Percentiles rank a stretch among this genome's conserved stretches.
These are phyloP conservation scores for Nomada fucata DNA, from an alignment of 2,888 invertebrate species.

Conservation along the genomic window DNA sequence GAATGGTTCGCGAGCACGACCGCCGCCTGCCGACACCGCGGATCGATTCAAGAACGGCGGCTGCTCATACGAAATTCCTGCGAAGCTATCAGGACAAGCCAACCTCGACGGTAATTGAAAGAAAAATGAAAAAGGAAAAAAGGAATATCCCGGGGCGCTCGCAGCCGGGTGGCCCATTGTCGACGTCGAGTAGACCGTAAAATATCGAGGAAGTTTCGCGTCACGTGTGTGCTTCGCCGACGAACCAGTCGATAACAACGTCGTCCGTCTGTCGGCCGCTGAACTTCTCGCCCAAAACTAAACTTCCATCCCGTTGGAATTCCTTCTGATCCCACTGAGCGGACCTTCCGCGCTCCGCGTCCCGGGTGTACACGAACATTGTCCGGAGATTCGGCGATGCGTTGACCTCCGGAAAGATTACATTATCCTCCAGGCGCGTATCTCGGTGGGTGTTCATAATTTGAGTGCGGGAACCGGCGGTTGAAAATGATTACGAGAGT, in stretches of 20 bases:
- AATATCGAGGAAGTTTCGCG: constrained; percentile 64
- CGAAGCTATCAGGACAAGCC: constrained; percentile 1
- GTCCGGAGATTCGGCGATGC: background rate
- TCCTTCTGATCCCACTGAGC: background rate
- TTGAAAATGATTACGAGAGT: too few relatives aligned
- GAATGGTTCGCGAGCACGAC: constrained; percentile 19
- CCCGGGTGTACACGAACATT: constrained; percentile 1
- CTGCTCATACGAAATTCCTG: constrained; percentile 45
- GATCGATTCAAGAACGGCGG: constrained; percentile 32
- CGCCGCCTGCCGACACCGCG: background rate
- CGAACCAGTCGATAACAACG: constrained; percentile 54
- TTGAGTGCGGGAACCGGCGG: too few relatives aligned
- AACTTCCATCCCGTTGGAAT: constrained; percentile 52
- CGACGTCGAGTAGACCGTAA: constrained; percentile 46
- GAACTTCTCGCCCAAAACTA: constrained; percentile 45
- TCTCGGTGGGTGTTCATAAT: background rate
- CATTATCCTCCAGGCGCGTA: background rate
- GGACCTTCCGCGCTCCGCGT: constrained; percentile 32
- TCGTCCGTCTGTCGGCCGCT: constrained; percentile 29
- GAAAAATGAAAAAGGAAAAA: background rate
- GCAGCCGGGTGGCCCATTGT: constrained; percentile 43
- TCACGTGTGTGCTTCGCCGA: constrained; percentile 19
- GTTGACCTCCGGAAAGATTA: background rate
- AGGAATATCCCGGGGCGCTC: constrained; percentile 23
- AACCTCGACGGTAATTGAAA: constrained; percentile 47